phyloP scores from a whole-genome alignment of 2,797 vertebrate species.

The Smutsia gigantea region DNA sequence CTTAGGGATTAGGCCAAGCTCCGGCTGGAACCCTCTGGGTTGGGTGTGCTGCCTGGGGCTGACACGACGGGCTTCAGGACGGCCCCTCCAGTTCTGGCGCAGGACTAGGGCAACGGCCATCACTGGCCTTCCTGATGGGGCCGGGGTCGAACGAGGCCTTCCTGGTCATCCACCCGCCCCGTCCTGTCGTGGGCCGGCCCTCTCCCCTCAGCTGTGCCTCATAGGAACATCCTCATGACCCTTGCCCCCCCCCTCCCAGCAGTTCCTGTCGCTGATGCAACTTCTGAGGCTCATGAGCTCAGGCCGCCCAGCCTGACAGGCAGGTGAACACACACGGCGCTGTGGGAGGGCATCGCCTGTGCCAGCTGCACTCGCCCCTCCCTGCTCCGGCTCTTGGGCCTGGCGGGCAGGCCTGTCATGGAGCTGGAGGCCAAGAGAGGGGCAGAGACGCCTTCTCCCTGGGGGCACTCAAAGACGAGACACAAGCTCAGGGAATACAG shows the following conservation, averaged over 20 bases:
- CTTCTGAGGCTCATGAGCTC: neutral
- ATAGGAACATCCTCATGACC: neutral
- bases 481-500: neutral
- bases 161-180: neutral
- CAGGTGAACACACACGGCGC: neutral
- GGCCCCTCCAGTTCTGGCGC: neutral
- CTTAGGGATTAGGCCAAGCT: neutral
- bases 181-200: neutral
- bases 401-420: neutral
- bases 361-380: neutral
- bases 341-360: neutral
- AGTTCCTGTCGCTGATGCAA: neutral
- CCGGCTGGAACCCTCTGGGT: too few relatives aligned
- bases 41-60: neutral
- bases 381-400: fast-evolving
- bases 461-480: neutral
- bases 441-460: neutral
- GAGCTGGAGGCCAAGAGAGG: neutral
- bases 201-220: neutral
- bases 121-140: neutral
- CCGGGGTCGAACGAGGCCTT: neutral
- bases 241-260: neutral
- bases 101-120: neutral
- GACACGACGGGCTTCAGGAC: neutral
- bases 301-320: neutral